A percentile compares a stretch with the other conserved stretches of the same genome.
Conservation (phyloP, 2,888 invertebrate species). For the Tipula helvola region DNA sequence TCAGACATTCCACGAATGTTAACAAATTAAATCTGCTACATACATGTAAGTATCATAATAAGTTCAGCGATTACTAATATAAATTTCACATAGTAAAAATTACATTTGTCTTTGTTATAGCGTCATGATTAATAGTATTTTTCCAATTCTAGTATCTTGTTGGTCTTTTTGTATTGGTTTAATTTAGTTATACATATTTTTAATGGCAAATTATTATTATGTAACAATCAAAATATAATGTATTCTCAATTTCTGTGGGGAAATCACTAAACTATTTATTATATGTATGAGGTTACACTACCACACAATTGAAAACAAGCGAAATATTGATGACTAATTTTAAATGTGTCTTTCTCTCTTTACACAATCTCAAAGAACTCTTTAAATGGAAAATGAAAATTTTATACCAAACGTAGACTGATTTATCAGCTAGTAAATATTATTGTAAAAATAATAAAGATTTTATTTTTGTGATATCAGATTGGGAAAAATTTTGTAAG, state of each 20-base stretch:
- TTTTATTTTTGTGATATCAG: neutral
- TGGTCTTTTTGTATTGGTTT: neutral
- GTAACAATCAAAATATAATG: neutral
- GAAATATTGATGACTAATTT: neutral
- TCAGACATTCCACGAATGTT: no score
- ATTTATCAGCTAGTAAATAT: neutral
- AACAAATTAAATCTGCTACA: no score
- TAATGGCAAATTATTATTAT: neutral
- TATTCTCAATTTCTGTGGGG: neutral
- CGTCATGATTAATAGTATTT: neutral
- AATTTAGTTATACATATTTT: neutral
- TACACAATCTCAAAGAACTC: neutral
- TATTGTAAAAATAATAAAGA: neutral
- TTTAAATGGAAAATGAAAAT: neutral
- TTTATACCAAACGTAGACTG: neutral
- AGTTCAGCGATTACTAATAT: no score
- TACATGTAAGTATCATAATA: no score
- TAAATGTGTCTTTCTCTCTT: neutral
- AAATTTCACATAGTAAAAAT: neutral
- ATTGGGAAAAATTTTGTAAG: neutral
- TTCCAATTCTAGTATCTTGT: neutral
- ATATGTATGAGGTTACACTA: neutral
- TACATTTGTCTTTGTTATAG: neutral
- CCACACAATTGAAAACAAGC: neutral
- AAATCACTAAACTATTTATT: neutral